Percentiles rank a stretch among this genome's conserved stretches.
Evolutionary conservation across 35 echinoderm and acorn worm species (phyloP).

Genomic region (Heliocidaris tuberculata): DNA sequence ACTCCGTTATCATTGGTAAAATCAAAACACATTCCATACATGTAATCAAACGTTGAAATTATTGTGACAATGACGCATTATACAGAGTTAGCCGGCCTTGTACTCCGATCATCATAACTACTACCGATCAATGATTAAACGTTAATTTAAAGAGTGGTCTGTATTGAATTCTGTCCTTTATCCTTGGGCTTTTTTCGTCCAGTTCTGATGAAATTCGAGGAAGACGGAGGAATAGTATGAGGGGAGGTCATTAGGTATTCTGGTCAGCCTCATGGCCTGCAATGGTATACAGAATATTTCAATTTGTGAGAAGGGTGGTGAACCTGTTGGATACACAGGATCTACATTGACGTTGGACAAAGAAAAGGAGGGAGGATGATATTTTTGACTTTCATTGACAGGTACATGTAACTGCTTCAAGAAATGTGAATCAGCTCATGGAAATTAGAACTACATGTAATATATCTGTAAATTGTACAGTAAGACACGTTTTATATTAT

Average conservation of each 20-base stretch:
- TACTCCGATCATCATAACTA: background rate
- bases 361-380: no score
- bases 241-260: background rate
- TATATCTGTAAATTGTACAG: no score
- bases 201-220: background rate
- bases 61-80: background rate
- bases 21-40: no score
- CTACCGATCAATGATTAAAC: background rate
- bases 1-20: no score
- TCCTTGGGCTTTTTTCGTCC: background rate
- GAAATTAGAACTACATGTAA: no score
- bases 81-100: background rate
- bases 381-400: no score
- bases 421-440: no score
- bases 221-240: background rate
- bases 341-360: background rate
- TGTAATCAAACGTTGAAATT: no score
- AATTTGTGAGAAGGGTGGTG: background rate
- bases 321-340: background rate
- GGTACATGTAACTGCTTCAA: no score
- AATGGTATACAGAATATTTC: slow-evolving; percentile 7
- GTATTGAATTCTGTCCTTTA: background rate
- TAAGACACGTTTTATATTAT: no score
- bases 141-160: background rate
- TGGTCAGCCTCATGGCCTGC: background rate